These are phyloP conservation scores for Hylyphantes graminicola DNA, from an alignment of 1,140 invertebrate genomes.

Conservation along the genomic window DNA sequence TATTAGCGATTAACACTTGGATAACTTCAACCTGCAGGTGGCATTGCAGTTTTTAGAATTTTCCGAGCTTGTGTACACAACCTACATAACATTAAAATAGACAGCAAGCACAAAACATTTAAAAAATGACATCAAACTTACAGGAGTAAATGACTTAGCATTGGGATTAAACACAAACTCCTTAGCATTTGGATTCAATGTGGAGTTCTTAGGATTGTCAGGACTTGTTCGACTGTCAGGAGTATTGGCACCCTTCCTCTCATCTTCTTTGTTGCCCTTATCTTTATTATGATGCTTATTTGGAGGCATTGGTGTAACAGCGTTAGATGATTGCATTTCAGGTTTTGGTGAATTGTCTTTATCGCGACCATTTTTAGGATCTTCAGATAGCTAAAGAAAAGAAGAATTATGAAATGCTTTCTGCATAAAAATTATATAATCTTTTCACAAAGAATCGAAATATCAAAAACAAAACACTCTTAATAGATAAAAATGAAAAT, in stretches of 20 bases:
- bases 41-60: no score
- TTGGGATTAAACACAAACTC: conserved; percentile 86
- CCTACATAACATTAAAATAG: no score
- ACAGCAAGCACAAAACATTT: background rate
- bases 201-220: conserved; percentile 79
- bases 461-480: background rate
- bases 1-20: no score
- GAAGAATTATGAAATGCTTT: background rate
- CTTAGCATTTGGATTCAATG: conserved; percentile 87
- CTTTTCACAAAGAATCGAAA: background rate
- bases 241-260: conserved; percentile 9
- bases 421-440: background rate
- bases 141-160: conserved; percentile 86
- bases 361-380: conserved; percentile 43
- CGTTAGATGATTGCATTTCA: conserved; percentile 26
- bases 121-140: conserved; percentile 69
- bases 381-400: conserved; percentile 42
- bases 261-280: conserved; percentile 46
- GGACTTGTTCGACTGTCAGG: conserved; percentile 66
- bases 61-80: no score
- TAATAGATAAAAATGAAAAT: background rate
- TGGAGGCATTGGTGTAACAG: conserved; percentile 4
- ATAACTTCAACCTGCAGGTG: no score
- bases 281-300: conserved; percentile 36
- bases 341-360: conserved; percentile 34